Evolutionary conservation across 2,797 vertebrate species (phyloP).

Genomic region (Poeciliopsis presidionis): DNA sequence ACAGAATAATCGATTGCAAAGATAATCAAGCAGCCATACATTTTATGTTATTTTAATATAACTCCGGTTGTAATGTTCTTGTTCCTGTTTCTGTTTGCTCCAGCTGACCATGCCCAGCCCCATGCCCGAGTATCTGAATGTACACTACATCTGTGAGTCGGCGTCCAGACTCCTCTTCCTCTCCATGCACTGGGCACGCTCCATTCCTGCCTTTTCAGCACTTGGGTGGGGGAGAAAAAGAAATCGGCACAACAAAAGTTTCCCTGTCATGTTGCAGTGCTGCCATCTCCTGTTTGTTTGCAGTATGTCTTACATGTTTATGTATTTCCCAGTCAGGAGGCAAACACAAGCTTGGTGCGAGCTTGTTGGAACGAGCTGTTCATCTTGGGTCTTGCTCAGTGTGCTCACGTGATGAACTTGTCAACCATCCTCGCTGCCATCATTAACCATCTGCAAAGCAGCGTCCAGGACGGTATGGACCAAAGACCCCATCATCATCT

Average conservation of each 20-base stretch:
- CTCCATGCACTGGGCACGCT: slow-evolving; percentile 99
- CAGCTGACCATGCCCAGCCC: slow-evolving; percentile 89
- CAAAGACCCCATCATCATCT: slow-evolving; percentile 46
- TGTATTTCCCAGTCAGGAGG: slow-evolving; percentile 87
- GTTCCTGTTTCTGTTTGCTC: slow-evolving; percentile 18
- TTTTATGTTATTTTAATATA: neutral
- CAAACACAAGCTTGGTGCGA: slow-evolving; percentile 93
- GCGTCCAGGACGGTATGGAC: slow-evolving; percentile 93
- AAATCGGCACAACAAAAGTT: slow-evolving; percentile 1
- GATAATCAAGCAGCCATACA: too few relatives aligned
- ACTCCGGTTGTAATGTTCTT: neutral
- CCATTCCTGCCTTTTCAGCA: slow-evolving; percentile 96
- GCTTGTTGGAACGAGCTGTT: slow-evolving; percentile 99
- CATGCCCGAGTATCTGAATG: slow-evolving; percentile 97
- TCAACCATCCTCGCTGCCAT: slow-evolving; percentile 97
- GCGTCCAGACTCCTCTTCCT: slow-evolving; percentile 97
- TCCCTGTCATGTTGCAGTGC: neutral
- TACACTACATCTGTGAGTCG: slow-evolving; percentile 99
- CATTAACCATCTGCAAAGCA: slow-evolving; percentile 96
- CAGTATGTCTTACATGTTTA: neutral
- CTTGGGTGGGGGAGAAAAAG: slow-evolving; percentile 86
- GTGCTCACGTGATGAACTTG: slow-evolving; percentile 96
- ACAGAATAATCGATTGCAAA: too few relatives aligned
- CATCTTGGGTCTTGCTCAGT: slow-evolving; percentile 95
- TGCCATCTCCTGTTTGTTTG: slow-evolving; percentile 3